Conservation (phyloP, 2,797 vertebrate species). For the Chelidonichthys spinosus region DNA sequence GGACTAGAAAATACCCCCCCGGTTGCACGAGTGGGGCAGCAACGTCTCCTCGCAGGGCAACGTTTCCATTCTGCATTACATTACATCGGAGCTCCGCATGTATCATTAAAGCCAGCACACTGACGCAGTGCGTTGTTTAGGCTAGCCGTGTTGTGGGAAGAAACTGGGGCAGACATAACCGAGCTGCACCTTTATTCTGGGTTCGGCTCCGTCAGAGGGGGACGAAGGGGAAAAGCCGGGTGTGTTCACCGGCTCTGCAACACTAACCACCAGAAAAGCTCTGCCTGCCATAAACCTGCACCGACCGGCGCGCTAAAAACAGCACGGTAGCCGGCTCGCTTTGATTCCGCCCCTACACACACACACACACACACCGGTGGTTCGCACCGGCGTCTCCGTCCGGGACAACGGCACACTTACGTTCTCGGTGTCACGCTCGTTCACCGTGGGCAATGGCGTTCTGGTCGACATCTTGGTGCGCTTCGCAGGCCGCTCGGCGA, state of each 20-base stretch:
- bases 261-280: constrained; percentile 31
- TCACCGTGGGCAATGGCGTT: constrained; percentile 96
- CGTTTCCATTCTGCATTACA: constrained; percentile 21
- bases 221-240: background rate
- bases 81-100: constrained; percentile 23
- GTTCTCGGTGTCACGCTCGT: constrained; percentile 94
- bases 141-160: constrained; percentile 34
- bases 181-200: constrained; percentile 48
- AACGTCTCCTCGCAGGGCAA: constrained; percentile 27
- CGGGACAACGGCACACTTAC: constrained; percentile 87
- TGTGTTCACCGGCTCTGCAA: constrained; percentile 63
- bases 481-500: constrained; percentile 78
- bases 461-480: constrained; percentile 90
- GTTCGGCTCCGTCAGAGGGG: constrained; percentile 33
- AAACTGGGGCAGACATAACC: constrained; percentile 43
- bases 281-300: constrained; percentile 59
- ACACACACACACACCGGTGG: background rate
- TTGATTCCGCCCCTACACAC: constrained; percentile 13
- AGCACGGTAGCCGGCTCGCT: constrained; percentile 8
- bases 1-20: constrained; percentile 60
- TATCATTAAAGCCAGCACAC: constrained; percentile 35
- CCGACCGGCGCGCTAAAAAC: constrained; percentile 37
- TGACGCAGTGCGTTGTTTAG: constrained; percentile 79
- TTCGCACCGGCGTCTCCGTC: constrained; percentile 13
- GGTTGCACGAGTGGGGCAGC: constrained; percentile 35